Evolutionary conservation across 1,140 invertebrate genomes (phyloP), one percentile per base, ranked within the genome.

Genomic region (Panulirus ornatus): DNA sequence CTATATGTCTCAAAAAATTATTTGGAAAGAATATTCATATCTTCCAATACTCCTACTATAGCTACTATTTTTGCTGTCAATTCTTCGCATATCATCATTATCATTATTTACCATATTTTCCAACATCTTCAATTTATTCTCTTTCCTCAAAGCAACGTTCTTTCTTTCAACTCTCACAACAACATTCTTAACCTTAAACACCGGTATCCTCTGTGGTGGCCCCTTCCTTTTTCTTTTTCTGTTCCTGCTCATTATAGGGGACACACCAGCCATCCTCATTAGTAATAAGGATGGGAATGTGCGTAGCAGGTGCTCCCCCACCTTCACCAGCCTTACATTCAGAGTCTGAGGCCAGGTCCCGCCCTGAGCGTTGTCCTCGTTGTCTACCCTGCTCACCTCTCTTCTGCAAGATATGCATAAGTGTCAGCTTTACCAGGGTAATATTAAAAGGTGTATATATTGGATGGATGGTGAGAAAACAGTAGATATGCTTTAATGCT

Each of bases 181-280:
- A 22, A 3, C 30, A 19, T 2, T 34, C 2, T 44, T 42, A 36
- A 22, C 8, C 22, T 89, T 81, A 89, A 42, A 89, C 88, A 14
- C 88, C 88, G 16, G 88, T 89, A 76, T 89, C 88, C 19, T 75
- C 70, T 22, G 88, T 83, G 36, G 76, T 19, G 19, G 73, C 34
- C 8, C 22, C 34, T 27, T 36, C 63, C 9, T 88, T 58, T n/a
- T 83, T 75, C 19, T 83, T 42, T 9, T 84, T 83, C 58, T 82
- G 34, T 19, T 71, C 79, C 36, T 73, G 44, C 22, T 89, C 81
- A 70, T 36, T 81, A 78, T 88, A 88, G 58, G 86, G 86, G 22
- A 88, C 86, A 78, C 86, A 88, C 86, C 86, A 88, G 58, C 86
- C 86, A 36, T 88, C 86, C 34, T 88, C 86, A 58, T 88, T 88